phyloP scores from a whole-genome alignment of 2,888 invertebrate genomes.

The Bedellia somnulentella region DNA sequence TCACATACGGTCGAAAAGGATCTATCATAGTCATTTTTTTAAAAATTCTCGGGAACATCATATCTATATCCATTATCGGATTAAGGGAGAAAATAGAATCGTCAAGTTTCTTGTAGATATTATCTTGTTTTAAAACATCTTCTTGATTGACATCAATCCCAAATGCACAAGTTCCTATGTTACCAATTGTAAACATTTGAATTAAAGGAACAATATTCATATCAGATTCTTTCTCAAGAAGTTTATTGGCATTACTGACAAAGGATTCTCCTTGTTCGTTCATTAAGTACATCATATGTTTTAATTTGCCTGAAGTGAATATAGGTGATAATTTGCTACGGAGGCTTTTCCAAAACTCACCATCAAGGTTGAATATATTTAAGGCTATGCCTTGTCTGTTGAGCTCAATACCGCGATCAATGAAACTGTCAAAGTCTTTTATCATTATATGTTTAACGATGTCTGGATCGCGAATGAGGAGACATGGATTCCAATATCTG shows the following conservation, averaged over 20 bases:
- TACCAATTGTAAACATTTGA: constrained; percentile 7
- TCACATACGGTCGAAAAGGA: too few species aligned
- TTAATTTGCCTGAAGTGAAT: constrained; percentile 9
- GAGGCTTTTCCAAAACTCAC: constrained; percentile 9
- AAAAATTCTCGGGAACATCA: constrained; percentile 6
- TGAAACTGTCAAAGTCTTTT: constrained; percentile 8
- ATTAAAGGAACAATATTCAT: neutral
- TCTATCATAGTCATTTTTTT: constrained; percentile 6
- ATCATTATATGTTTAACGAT: constrained; percentile 8
- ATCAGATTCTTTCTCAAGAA: neutral
- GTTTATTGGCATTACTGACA: neutral
- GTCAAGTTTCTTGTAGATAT: constrained; percentile 5
- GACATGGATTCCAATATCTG: constrained; percentile 6
- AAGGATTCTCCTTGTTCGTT: constrained; percentile 4
- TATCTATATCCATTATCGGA: constrained; percentile 6
- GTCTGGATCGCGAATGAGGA: constrained; percentile 7
- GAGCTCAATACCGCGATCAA: constrained; percentile 8
- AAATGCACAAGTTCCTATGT: constrained; percentile 8
- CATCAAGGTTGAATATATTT: constrained; percentile 9
- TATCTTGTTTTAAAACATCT: too few species aligned
- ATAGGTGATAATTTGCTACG: constrained; percentile 7
- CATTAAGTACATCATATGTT: constrained; percentile 8
- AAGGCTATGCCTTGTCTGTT: constrained; percentile 8
- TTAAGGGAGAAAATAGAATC: too few species aligned
- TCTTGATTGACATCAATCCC: constrained; percentile 9